These are phyloP conservation scores for Pocota personata DNA, from an alignment of 2,888 invertebrate genomes.

Conservation along the genomic window DNA sequence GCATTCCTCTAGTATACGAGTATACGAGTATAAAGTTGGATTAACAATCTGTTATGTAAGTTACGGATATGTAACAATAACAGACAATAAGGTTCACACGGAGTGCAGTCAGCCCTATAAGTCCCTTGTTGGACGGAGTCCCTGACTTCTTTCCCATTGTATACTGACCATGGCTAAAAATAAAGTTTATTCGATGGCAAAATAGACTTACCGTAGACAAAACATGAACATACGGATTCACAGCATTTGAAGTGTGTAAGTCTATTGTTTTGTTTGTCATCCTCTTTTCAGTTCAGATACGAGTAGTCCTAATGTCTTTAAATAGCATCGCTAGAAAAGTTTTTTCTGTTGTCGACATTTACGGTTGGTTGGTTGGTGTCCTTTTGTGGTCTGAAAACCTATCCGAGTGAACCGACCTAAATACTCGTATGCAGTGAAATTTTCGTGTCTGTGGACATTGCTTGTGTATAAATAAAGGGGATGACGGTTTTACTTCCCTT, in stretches of 20 bases:
- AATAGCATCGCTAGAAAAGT: constrained; percentile 2
- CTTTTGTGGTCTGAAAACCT: not conserved
- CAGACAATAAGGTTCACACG: constrained; percentile 14
- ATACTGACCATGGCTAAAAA: not conserved
- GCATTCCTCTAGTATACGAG: too few species aligned
- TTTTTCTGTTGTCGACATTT: not conserved
- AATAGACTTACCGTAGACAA: not conserved
- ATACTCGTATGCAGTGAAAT: not conserved
- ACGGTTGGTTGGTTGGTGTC: constrained; percentile 3
- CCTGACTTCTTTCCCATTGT: not conserved
- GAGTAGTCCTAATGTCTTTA: too few species aligned
- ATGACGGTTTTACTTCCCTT: too few species aligned
- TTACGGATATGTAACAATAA: too few species aligned
- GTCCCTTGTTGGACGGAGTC: not conserved
- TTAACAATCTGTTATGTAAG: too few species aligned
- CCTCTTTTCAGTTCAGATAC: not conserved
- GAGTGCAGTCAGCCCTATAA: too few species aligned
- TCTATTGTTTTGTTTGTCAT: not conserved
- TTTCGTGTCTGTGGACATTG: too few species aligned
- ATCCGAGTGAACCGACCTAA: constrained; percentile 14
- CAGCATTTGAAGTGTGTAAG: not conserved
- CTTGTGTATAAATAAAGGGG: too few species aligned
- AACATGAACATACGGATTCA: not conserved
- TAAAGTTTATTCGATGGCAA: not conserved
- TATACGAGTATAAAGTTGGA: too few species aligned